Evolutionary conservation across 2,113 vertebrate species (phyloP).

Genomic region (Nipponia nippon): DNA sequence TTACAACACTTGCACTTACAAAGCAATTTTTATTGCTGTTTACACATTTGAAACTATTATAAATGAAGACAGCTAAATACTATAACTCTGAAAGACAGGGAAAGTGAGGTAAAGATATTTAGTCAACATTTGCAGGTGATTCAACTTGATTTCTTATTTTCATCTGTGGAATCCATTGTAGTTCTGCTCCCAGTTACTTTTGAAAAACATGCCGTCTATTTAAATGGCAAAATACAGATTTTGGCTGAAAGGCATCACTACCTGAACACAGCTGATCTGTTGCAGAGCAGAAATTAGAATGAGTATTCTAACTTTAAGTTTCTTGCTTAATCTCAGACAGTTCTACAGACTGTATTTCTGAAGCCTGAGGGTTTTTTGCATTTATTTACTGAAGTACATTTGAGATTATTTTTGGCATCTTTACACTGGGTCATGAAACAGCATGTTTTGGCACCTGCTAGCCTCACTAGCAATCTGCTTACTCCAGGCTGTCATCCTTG

Average conservation of each 20-base stretch:
- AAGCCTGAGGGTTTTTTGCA: slow-evolving; percentile 5
- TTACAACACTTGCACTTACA: neutral
- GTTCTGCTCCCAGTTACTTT: neutral
- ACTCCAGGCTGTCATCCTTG: slow-evolving; percentile 39
- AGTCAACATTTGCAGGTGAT: neutral
- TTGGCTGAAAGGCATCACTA: neutral
- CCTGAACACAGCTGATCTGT: neutral
- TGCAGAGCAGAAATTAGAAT: neutral
- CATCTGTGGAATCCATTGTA: neutral
- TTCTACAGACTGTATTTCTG: neutral
- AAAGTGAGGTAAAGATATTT: neutral
- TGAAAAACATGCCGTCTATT: neutral
- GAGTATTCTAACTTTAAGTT: neutral
- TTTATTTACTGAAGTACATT: slow-evolving; percentile 24
- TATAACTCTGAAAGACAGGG: neutral
- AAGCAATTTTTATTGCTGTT: neutral
- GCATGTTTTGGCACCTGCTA: slow-evolving; percentile 41
- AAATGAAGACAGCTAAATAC: neutral
- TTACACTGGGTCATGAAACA: slow-evolving; percentile 46
- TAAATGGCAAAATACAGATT: neutral
- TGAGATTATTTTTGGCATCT: slow-evolving; percentile 51
- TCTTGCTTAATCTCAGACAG: neutral
- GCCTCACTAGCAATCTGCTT: slow-evolving; percentile 38
- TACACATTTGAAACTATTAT: neutral
- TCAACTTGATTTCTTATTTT: neutral